Evolutionary conservation across 1,140 invertebrate genomes (phyloP), one percentile per base, ranked within the genome.

Genomic region (Lucilia sericata): DNA sequence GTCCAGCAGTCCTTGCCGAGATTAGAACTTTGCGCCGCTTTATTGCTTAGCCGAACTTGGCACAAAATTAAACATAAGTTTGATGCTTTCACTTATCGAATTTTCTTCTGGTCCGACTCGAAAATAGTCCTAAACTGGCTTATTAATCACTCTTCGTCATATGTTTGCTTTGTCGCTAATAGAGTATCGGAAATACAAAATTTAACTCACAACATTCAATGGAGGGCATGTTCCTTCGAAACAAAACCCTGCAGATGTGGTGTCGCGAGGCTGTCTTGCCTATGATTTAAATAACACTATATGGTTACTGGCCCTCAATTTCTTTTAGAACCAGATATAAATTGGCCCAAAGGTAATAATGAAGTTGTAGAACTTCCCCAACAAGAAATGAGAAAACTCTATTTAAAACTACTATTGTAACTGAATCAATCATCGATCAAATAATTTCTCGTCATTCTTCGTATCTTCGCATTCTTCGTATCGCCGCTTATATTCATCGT

Each of bases 141-240:
- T 5, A 14, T 47, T 25, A 55, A 13, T 42, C 82, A 82, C 51
- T 36, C 84, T 4, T 82, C 30, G 8, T 74, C 17, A 75, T 86
- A 83, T 4, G 87, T 87, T 47, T 87, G 85, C 13, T 88, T 86
- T 85, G 87, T 88, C 13, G 86, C 87, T 1, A 90, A 90, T 84
- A 81, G 88, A 34, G 83, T 90, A 0, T 74, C 81, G 0, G 83
- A 85, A 25, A 88, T 89, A 19, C 87, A 87, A 74, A 84, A 86
- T 9, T 21, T 82, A 2, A 85, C 85, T 0, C 21, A 78, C 34
- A 19, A 74, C 30, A 49, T 85, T 12, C 51, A 86, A 10, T 91
- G 88, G 88, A 17, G 83, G 83, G 14, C 85, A 91, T 82, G 86
- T 88, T 2, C 81, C 84, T 0, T 84, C 86, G 12, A 74, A 84